Base-by-base conservation (phyloP, 2,888 invertebrate species). In the Leptarthrus brevirostris region DNA sequence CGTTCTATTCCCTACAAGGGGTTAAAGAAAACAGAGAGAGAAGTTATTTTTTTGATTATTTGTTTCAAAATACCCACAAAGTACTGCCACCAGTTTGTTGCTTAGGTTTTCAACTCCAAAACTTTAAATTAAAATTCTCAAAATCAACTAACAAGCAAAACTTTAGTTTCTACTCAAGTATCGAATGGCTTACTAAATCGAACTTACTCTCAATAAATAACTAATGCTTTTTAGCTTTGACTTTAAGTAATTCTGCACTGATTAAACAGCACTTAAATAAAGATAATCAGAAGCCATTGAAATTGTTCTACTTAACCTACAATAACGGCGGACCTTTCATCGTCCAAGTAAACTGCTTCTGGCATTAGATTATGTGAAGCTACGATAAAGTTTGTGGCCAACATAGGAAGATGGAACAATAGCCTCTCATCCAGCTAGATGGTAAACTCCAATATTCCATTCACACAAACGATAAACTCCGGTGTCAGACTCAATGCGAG, bases 351-450 rank as follows among this genome's bases (percentile, higher is more conserved):
- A 5, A 47, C 49, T 49, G 49, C 4, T 49, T 24, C 22, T 64
- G 64, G 64, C 64, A 64, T 20, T 64, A 44, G 64, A 64, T 44
- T 14, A 12, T 44, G 6, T 24, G 20, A 8, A 56, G 56, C n/a
- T 58, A 58, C 18, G 64, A 64, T 64, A 64, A 64, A 64, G 64
- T 64, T 64, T 64, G 44, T 44, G 47, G 18, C 44, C 44, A 36
- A 14, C 3, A 44, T 16, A n/a, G 24, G 44, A 64, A 44, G 44
- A 64, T 20, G 64, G 64, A 64, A 64, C 64, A 64, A 64, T 44
- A 44, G 49, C 14, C 14, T 64, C 64, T 14, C 64, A 22, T 5
- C 64, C 44, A 64, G n/a, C n/a, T n/a, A n/a, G 24, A 64, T 44
- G 64, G 14, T 44, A 47, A 40, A 61, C 22, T 44, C 64, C 64